Percentiles rank a stretch among this genome's conserved stretches.
Evolutionary conservation across 1,140 invertebrate genomes (phyloP).

Genomic region (Steinernema feltiae): DNA sequence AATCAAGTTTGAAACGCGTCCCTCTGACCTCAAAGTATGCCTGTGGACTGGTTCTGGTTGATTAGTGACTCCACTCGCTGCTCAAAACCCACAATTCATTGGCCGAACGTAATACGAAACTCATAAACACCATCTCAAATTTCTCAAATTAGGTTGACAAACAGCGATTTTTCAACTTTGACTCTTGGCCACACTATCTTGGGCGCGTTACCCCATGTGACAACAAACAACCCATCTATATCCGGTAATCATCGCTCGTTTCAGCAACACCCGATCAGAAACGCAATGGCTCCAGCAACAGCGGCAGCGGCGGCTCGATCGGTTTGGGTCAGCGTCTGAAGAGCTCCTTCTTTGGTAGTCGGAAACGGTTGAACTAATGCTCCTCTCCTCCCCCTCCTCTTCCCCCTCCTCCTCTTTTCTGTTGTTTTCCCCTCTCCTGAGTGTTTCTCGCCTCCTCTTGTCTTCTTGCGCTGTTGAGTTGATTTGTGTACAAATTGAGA

Average conservation of each 20-base stretch:
- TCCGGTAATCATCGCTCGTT: not conserved
- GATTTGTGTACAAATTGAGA: not conserved
- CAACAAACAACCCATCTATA: not conserved
- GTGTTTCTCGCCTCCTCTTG: not conserved
- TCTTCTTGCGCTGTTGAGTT: not conserved
- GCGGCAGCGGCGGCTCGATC: constrained; percentile 18
- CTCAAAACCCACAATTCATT: too few relatives aligned
- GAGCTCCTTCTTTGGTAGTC: constrained; percentile 35
- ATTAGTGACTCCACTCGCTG: too few relatives aligned
- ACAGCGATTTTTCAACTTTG: too few relatives aligned
- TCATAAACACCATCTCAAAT: too few relatives aligned
- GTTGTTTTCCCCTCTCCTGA: not conserved
- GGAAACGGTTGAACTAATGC: constrained; percentile 36
- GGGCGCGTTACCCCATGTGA: too few relatives aligned
- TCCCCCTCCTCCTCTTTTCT: not conserved
- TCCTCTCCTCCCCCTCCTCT: too few relatives aligned
- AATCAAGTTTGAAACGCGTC: not conserved
- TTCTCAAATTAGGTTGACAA: too few relatives aligned
- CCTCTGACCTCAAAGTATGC: too few relatives aligned
- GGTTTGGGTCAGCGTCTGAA: constrained; percentile 34
- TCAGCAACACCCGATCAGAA: not conserved
- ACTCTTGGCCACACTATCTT: too few relatives aligned
- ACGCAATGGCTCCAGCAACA: not conserved
- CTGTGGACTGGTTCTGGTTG: too few relatives aligned
- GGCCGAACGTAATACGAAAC: too few relatives aligned